Conservation (phyloP, 1,140 invertebrate species). For the Semibalanus balanoides region DNA sequence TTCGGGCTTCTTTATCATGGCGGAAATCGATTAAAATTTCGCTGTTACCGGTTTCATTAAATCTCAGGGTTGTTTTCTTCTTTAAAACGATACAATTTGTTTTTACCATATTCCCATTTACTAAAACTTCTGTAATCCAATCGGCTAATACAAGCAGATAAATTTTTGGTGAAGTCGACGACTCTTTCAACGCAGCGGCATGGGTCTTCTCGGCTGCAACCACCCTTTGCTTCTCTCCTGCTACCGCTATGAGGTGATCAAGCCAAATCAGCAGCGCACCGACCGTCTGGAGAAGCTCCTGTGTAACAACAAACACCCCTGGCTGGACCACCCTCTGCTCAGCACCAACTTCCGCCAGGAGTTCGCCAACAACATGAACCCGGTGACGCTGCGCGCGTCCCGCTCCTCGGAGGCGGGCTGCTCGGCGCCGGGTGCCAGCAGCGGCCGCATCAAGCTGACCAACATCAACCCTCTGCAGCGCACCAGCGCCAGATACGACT, state of each 20-base stretch:
- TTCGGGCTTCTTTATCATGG: no score
- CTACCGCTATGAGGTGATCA: background rate
- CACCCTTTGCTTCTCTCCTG: background rate
- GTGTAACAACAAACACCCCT: background rate
- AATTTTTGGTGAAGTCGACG: no score
- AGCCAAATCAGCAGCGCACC: background rate
- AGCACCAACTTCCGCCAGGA: background rate
- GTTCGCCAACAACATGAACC: background rate
- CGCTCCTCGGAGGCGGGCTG: background rate
- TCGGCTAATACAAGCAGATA: no score
- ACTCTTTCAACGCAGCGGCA: background rate
- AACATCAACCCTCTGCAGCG: background rate
- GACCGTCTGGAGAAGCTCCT: background rate
- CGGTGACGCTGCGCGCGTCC: background rate
- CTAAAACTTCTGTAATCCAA: no score
- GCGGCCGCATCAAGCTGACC: background rate
- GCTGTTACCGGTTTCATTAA: no score
- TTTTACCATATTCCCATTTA: no score
- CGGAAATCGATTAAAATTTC: no score
- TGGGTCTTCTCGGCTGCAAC: background rate
- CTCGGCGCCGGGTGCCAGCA: background rate
- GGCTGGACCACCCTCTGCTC: background rate
- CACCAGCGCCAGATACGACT: background rate
- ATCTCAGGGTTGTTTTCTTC: no score
- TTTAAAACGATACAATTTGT: no score